Base-by-base conservation (phyloP, 1,140 invertebrate species). In the Hydropsyche tenuis region DNA sequence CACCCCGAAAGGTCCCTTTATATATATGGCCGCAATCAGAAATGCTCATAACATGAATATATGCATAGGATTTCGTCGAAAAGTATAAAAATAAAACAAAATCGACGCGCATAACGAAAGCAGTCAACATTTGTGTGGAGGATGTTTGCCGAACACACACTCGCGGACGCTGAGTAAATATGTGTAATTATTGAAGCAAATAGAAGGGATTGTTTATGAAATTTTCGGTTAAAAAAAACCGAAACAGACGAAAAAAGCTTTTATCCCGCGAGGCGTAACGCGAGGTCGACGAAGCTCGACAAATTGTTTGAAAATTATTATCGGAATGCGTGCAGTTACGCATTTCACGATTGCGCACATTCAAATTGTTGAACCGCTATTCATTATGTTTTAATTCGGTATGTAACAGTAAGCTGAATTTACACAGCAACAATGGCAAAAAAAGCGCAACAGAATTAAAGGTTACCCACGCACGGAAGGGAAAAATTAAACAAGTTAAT, bases 71-170 rank as follows among this genome's bases (percentile, higher is more conserved):
- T 9, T 53, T 1, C 16, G 48, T 6, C n/a, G 48, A 53, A 1
- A 53, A 53, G 4, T 18, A 48, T 48, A 14, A 11, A 18, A 20
- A 53, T 1, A 53, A 53, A 53, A 53, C n/a, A 53, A 20, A n/a
- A 9, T 53, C 16, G n/a, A 16, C 12, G 11, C 45, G 45, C 18
- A 46, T 46, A 46, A 18, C 48, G 20, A 7, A 18, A 20, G 16
- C 14, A 16, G 20, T 53, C 48, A 53, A 53, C 20, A 53, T 53
- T 53, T 53, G 48, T 18, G 18, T 53, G 48, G 20, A 53, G 48
- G 48, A 53, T 53, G 48, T 53, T 53, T 53, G 48, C 14, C 48
- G 48, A 53, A 20, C 48, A 53, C n/a, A 53, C 16, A 53, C 48
- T 53, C n/a, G 1, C 48, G 20, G 48, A 53, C 48, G 48, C 9